These are phyloP conservation scores for Gasterosteus aculeatus DNA, from an alignment of 2,113 vertebrate species.

Conservation along the genomic window DNA sequence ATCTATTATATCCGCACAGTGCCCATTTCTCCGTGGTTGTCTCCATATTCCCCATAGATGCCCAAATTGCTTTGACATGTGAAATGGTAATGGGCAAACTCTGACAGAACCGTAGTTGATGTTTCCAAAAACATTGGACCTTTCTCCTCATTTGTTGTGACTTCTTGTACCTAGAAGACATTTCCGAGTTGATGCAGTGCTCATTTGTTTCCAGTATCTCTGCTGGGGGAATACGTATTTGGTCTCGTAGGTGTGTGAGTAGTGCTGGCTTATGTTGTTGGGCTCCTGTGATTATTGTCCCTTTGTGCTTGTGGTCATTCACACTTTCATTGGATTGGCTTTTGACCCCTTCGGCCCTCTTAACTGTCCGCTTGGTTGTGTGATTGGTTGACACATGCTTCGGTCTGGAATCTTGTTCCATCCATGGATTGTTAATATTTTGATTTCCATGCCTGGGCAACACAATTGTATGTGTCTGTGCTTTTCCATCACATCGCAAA, in stretches of 20 bases:
- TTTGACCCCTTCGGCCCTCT: neutral
- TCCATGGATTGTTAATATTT: neutral
- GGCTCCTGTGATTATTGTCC: neutral
- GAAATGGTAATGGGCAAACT: neutral
- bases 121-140: neutral
- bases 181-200: neutral
- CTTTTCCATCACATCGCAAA: neutral
- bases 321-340: neutral
- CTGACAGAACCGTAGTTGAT: neutral
- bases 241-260: neutral
- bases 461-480: neutral
- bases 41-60: neutral
- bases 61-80: neutral
- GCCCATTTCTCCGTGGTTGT: neutral
- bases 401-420: neutral
- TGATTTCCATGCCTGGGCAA: neutral
- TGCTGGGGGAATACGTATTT: neutral
- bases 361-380: neutral
- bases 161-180: neutral
- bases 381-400: neutral
- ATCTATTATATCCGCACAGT: neutral
- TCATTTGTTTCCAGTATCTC: neutral
- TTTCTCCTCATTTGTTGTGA: neutral
- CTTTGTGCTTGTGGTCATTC: neutral
- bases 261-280: neutral